A percentile compares a stretch with the other conserved stretches of the same genome.
Conservation (phyloP, 2,888 invertebrate species). For the Augochlorella aurata region DNA sequence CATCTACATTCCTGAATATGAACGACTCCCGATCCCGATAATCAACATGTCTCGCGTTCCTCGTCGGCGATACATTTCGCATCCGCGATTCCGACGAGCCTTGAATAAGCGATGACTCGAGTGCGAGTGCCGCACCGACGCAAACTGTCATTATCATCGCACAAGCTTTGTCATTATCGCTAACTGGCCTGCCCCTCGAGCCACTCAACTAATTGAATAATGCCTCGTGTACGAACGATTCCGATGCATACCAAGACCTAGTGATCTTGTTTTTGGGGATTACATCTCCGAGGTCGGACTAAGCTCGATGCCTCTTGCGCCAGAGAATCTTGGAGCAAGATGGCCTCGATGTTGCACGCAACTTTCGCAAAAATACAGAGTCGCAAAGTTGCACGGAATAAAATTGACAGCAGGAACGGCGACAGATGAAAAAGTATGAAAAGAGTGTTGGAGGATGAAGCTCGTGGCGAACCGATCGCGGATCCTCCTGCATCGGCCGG, state of each 20-base stretch:
- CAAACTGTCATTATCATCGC: constrained; percentile 28
- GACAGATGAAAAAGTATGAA: background rate
- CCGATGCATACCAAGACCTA: background rate
- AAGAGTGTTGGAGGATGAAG: background rate
- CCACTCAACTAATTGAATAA: constrained; percentile 13
- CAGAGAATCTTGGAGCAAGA: too few relatives aligned
- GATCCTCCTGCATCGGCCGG: constrained; percentile 7
- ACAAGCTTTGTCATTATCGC: constrained; percentile 39
- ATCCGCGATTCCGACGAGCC: constrained; percentile 12
- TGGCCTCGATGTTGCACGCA: too few relatives aligned
- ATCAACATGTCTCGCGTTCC: constrained; percentile 50
- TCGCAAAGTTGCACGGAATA: too few relatives aligned
- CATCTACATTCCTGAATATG: constrained; percentile 65
- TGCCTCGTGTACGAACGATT: background rate
- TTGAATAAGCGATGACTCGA: constrained; percentile 32
- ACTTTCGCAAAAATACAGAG: too few relatives aligned
- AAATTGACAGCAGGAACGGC: background rate
- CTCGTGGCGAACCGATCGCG: constrained; percentile 6
- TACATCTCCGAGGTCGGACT: too few relatives aligned
- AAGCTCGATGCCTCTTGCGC: too few relatives aligned
- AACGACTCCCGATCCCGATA: constrained; percentile 59
- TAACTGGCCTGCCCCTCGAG: constrained; percentile 10
- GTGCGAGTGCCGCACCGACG: background rate
- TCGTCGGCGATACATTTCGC: constrained; percentile 31
- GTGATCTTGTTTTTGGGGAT: background rate